Evolutionary conservation across 2,797 vertebrate species (phyloP).

Genomic region (Acrocephalus scirpaceus): DNA sequence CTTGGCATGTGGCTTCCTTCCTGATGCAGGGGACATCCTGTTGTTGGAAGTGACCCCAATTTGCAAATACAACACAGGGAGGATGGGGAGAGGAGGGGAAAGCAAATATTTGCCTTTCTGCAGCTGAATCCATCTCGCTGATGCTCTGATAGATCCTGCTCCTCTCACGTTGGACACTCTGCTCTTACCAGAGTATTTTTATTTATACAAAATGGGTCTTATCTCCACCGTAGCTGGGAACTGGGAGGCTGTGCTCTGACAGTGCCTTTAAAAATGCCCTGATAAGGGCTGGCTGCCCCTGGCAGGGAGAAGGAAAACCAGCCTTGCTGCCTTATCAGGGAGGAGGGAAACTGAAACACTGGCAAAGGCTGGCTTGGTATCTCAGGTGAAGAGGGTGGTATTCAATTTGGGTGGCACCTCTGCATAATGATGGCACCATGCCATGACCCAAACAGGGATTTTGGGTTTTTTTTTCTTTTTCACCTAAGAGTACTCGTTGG

Average conservation of each 20-base stretch:
- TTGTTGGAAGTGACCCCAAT: neutral
- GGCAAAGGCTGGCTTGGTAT: neutral
- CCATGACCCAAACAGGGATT: neutral
- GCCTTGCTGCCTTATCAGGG: neutral
- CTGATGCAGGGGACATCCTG: neutral
- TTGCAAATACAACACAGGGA: neutral
- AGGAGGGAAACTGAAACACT: neutral
- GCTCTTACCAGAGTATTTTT: neutral
- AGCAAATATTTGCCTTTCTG: constrained; percentile 12
- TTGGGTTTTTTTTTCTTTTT: neutral
- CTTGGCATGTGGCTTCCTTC: neutral
- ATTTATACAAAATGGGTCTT: neutral
- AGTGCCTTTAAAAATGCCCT: neutral
- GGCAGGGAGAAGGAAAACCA: neutral
- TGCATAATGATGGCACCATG: fast-evolving
- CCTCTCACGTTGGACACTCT: fast-evolving
- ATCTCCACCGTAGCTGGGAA: neutral
- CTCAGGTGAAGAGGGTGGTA: neutral
- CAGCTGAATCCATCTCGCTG: neutral
- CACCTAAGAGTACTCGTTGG: fast-evolving
- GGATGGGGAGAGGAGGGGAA: neutral
- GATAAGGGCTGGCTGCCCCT: neutral
- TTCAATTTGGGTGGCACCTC: neutral
- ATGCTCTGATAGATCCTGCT: neutral
- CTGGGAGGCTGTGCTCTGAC: neutral